Evolutionary conservation across 2,888 invertebrate species (phyloP).

Genomic region (Trichogramma evanescens): DNA sequence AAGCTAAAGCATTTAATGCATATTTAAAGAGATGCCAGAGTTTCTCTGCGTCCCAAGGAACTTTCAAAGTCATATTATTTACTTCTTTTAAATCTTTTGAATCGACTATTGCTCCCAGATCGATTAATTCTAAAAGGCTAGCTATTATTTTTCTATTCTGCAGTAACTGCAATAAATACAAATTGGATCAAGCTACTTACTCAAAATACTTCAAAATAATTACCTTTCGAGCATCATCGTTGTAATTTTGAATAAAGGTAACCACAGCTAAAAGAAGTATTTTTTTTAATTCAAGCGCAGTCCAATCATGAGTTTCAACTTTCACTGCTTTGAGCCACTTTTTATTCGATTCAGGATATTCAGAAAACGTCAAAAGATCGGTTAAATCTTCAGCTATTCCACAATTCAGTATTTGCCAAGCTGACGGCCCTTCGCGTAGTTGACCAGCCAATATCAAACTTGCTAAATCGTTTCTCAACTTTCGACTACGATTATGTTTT

Average conservation of each 20-base stretch:
- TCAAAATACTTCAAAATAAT: not conserved
- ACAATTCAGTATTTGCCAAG: conserved; percentile 31
- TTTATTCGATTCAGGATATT: conserved; percentile 25
- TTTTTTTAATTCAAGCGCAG: conserved; percentile 40
- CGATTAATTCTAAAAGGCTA: conserved; percentile 29
- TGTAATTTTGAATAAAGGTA: not conserved
- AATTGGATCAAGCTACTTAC: not conserved
- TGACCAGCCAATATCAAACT: conserved; percentile 32
- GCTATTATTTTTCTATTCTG: conserved; percentile 23
- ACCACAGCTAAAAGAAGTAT: conserved; percentile 33
- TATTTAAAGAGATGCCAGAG: conserved; percentile 33
- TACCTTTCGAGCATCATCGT: not conserved
- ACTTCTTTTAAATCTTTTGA: conserved; percentile 31
- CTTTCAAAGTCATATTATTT: conserved; percentile 6
- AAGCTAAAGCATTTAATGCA: conserved; percentile 30
- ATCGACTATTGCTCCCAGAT: conserved; percentile 27
- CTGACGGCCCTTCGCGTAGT: conserved; percentile 22
- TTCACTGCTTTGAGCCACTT: conserved; percentile 33
- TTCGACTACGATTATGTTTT: conserved; percentile 26
- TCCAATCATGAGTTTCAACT: conserved; percentile 28
- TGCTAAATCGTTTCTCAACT: conserved; percentile 37
- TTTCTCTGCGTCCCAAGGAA: conserved; percentile 29
- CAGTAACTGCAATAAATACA: conserved; percentile 29
- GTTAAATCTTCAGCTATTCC: conserved; percentile 36
- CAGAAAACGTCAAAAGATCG: conserved; percentile 31